Evolutionary conservation across 2,113 vertebrate species (phyloP), one percentile per base, ranked within the genome.

Genomic region (Bucco capensis): DNA sequence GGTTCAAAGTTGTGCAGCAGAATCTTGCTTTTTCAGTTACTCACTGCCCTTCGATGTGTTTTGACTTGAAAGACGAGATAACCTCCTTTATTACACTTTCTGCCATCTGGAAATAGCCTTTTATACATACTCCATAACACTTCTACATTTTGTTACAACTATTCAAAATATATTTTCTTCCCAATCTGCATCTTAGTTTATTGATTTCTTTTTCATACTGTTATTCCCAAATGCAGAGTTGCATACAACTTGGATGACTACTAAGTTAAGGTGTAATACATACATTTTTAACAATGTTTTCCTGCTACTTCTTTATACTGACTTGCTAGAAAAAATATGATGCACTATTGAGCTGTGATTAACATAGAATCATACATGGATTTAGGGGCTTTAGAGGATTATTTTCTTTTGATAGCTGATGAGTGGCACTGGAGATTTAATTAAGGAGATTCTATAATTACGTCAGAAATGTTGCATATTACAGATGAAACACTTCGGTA

Each of bases 81-180:
- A 12, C 23, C 28, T 62, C 30, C 15, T 40, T 67, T 35, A 1
- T 9, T 54, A 17, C 3, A 0, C 35, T 79, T 58, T 19, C 5
- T 61, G 33, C 21, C 28, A 5, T 60, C 21, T 69, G 35, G 56
- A 61, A 90, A 22, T 10, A 19, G 19, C 38, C 17, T 50, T 58
- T 47, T 42, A 0, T 40, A 6, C 0, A 2, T 31, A 3, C 50
- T 65, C 38, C 4, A 1, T 89, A 6, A 44, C 6, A 2, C 42
- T n/a, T 76, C 24, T 76, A 37, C 10, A 0, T 93, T 67, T 73
- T 21, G 1, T 49, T 83, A 18, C n/a, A 27, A 21, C 15, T 71
- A 1, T 53, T 74, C 7, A 28, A 54, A 79, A 51, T n/a, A 27
- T 3, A 1, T 50, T 38, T 85, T 47, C 24, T 77, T 76, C 22